Evolutionary conservation across 2,797 vertebrate species (phyloP).

Genomic region (Varecia variegata): DNA sequence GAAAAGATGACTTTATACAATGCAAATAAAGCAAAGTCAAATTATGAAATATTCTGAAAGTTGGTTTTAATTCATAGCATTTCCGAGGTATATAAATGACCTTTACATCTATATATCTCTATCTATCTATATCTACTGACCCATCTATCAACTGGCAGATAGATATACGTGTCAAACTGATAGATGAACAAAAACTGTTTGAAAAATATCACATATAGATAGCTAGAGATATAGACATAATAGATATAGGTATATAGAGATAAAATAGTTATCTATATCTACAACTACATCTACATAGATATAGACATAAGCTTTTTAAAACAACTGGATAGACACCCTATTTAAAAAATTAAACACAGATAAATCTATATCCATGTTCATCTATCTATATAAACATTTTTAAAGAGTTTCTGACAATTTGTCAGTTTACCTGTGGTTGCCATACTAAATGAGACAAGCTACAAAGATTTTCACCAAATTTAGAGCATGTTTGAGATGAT

Average conservation of each 20-base stretch:
- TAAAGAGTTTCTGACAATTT: conserved; percentile 23
- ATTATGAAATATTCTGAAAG: neutral
- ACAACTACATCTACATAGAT: neutral
- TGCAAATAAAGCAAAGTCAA: neutral
- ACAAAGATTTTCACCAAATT: conserved; percentile 26
- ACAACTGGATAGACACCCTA: neutral
- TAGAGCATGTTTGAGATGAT: neutral
- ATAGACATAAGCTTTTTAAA: neutral
- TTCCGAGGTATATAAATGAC: neutral
- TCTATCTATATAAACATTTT: neutral
- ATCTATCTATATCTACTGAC: neutral
- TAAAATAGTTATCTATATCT: neutral
- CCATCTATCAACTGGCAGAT: neutral
- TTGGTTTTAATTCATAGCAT: neutral
- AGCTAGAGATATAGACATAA: neutral
- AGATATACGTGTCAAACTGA: neutral
- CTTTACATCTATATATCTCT: neutral
- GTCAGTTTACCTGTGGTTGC: neutral
- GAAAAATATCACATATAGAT: neutral
- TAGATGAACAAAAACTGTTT: neutral
- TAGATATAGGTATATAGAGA: neutral
- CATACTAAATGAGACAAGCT: neutral
- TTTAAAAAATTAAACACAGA: neutral
- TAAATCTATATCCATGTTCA: neutral
- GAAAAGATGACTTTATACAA: neutral